These are phyloP conservation scores for Ictidomys tridecemlineatus DNA, from an alignment of 2,113 vertebrate genomes.

Conservation along the genomic window DNA sequence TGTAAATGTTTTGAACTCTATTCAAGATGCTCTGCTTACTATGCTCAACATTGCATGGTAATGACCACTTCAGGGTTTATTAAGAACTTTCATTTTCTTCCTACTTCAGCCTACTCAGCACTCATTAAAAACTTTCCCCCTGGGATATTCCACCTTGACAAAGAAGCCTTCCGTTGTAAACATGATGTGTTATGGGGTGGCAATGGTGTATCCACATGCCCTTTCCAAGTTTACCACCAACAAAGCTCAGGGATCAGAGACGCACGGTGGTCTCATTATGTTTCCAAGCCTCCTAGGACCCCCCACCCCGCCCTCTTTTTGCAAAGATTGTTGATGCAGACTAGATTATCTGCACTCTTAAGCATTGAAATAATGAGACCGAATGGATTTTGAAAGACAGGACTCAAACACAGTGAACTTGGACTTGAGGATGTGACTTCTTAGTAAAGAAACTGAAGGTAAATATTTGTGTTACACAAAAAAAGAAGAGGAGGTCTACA, in stretches of 20 bases:
- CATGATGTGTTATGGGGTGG: neutral
- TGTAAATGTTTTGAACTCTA: neutral
- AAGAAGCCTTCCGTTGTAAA: neutral
- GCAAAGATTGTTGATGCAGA: neutral
- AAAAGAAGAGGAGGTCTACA: neutral
- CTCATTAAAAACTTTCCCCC: slow-evolving; percentile 42
- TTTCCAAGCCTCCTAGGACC: neutral
- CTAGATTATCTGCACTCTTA: neutral
- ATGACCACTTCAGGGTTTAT: slow-evolving; percentile 5
- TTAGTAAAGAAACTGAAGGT: slow-evolving; percentile 28
- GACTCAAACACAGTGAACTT: neutral
- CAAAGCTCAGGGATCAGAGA: neutral
- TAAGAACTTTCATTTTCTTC: slow-evolving; percentile 35
- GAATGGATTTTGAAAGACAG: neutral
- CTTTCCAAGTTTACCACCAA: neutral
- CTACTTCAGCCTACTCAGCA: neutral
- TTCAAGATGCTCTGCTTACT: neutral
- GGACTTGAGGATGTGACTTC: neutral
- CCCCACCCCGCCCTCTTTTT: neutral
- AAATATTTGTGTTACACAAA: neutral
- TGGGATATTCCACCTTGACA: neutral
- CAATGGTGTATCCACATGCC: neutral
- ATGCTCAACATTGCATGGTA: neutral
- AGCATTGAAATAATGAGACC: neutral
- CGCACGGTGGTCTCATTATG: neutral